Base-by-base conservation (phyloP, 2,797 vertebrate species). In the Agapornis canus region DNA sequence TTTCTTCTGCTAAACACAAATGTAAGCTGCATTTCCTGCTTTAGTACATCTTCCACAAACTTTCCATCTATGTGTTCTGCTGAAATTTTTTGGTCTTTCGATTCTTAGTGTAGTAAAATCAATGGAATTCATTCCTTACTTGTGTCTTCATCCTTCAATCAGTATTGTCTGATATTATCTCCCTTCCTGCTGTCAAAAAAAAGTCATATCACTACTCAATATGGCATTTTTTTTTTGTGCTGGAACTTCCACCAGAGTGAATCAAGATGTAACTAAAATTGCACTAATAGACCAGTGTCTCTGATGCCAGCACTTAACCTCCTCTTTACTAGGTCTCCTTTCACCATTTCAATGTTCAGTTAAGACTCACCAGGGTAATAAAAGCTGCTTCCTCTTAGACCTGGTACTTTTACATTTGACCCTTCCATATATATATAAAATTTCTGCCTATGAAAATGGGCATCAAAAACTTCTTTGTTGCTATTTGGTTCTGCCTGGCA, bases 391-490 rank as follows among this genome's bases (percentile, higher is more conserved):
- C 27, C 6, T 47, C 32, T 63, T 51, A 43, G 47, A 69, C 13
- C 29, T 65, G n/a, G 13, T 40, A 51, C 15, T 15, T 63, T 83
- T 63, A 39, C 11, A 29, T 81, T 51, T 49, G 16, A 88, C n/a
- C 16, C 6, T 52, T 56, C 81, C 52, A 65, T 59, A 26, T 37
- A 72, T 42, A 70, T 80, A 25, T 70, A 59, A 43, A 5, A 54
- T 73, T 91, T 82, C 71, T 87, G n/a, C 11, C 59, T 43, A 65
- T 51, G 71, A 61, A 69, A 91, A 85, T 47, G 35, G 25, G 6
- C 45, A 49, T 27, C 51, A 49, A 43, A 86, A 77, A 5, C 48
- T 79, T 65, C 43, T 45, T 37, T 45, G 15, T 13, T 71, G 32
- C 13, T 57, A n/a, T 75, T 66, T 48, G 11, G 29, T 86, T 86